Evolutionary conservation across 1,140 invertebrate species (phyloP).

Genomic region (Scaptomyza hsui): DNA sequence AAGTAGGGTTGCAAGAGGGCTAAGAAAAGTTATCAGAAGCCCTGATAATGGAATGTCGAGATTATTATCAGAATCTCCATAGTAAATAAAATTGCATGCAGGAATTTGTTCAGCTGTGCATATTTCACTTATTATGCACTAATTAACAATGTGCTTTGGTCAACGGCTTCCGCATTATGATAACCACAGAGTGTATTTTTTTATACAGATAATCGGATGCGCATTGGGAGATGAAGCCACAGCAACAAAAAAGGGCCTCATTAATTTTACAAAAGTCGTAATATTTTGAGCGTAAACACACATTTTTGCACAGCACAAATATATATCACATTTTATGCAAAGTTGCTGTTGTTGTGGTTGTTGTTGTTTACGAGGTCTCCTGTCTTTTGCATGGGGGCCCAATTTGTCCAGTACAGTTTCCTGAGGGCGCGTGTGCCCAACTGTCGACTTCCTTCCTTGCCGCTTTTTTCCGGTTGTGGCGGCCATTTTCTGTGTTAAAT

Average conservation of each 20-base stretch:
- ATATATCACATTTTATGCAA: constrained; percentile 1
- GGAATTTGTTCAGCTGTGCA: background rate
- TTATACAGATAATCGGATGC: constrained; percentile 3
- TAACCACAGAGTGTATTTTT: constrained; percentile 10
- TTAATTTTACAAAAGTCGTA: constrained; percentile 30
- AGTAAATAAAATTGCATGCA: too few species aligned
- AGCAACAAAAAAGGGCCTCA: constrained; percentile 4
- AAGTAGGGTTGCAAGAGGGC: too few species aligned
- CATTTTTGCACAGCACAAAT: constrained; percentile 3
- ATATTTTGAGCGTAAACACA: constrained; percentile 6
- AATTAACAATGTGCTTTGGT: background rate
- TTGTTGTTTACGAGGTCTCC: constrained; percentile 22
- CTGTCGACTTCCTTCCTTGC: constrained; percentile 76
- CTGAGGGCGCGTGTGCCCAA: constrained; percentile 40
- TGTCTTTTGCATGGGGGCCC: constrained; percentile 38
- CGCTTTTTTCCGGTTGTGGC: constrained; percentile 53
- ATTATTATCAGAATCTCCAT: too few species aligned
- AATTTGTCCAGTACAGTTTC: constrained; percentile 73
- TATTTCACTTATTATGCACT: background rate
- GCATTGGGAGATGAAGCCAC: background rate
- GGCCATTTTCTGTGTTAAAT: constrained; percentile 42
- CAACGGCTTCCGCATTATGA: background rate
- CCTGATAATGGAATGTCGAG: too few species aligned
- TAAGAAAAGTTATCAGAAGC: too few species aligned
- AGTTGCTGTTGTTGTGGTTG: constrained; percentile 35